Base-by-base conservation (phyloP, 2,888 invertebrate genomes). In the Apamea epomidion region DNA sequence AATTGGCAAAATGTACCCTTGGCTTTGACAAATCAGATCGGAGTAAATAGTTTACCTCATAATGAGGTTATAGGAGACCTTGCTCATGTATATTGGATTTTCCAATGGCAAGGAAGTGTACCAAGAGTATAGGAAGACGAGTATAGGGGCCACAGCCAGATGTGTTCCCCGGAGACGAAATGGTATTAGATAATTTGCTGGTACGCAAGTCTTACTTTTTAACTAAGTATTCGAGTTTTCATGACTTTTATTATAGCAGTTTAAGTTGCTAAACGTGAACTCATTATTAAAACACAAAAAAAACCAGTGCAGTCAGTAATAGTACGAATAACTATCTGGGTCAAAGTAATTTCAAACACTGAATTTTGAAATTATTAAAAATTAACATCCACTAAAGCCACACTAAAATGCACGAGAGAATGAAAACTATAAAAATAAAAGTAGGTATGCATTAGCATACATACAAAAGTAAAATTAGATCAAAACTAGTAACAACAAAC, bases 31-130 rank as follows among this genome's bases (percentile, higher is more conserved):
- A 89, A 89, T 90, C 87, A 83, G 74, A 86, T 88, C 80, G 72
- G 67, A 72, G 78, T 88, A 89, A 89, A 90, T 87, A 88, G 88
- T 88, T 88, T 88, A 87, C 64, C 60, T 76, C 64, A 73, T 88
- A 89, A 89, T 84, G 72, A 81, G 54, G 86, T 89, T 89, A 84
- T 12, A 60, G 75, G 75, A 77, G 76, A 54, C 76, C 83, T 83
- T 87, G 75, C 79, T 77, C 76, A 82, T 86, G 74, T 82, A 78
- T 83, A 89, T 89, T 89, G 77, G 68, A 88, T 89, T 89, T 86
- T n/a, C 25, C 70, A 51, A 83, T 37, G 42, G 37, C 65, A 74
- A 42, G 71, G 74, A 85, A 85, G 78, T 82, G 72, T 70, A 82
- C 75, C 2, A 42, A 14, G 42, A 16, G 37, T 73, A 25, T 45